Evolutionary conservation across 1,140 invertebrate species (phyloP), one percentile per base, ranked within the genome.

Genomic region (Macrostomum lignano): DNA sequence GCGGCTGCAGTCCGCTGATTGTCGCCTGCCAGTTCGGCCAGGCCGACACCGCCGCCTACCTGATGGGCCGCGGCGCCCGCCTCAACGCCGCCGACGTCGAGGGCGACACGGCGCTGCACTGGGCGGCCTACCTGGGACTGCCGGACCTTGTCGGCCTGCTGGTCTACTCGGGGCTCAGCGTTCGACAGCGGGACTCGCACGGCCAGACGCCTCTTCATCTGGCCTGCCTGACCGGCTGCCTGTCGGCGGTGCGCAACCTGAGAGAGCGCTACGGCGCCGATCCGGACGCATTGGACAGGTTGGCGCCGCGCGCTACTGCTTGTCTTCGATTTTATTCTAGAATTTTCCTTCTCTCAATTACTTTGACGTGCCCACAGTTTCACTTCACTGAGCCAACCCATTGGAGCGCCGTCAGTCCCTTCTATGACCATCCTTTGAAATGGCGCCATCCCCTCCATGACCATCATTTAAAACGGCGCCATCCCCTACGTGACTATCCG

Each of bases 51-150:
- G 74, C 76, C 1, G 74, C 74, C 0, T 82, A 74, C 58, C 56
- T 86, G 1, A 63, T 86, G 26, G 78, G 77, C 7, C 77, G 74
- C 65, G 74, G 72, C 17, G 75, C 72, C 9, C 56, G 73, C 1
- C 70, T 76, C 37, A 69, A 77, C 46, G 53, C 79, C 3, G 72
- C 73, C 4, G 76, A 86, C 45, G 75, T 77, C 40, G 81, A 82
- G 49, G 77, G 78, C 0, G 77, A 86, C 42, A 78, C 74, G 3
- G 76, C 77, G 0, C 54, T 82, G 3, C 77, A 84, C 44, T 86
- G 78, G 78, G 76, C 77, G 0, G 73, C 74, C 2, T 82, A 81
- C 49, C 82, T 82, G 60, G 77, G n/a, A n/a, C n/a, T n/a, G n/a
- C n/a, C 73, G 0, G 76, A 82, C 44, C 50, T 82, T 29, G 78